phyloP scores from a whole-genome alignment of 1,140 invertebrate genomes.

The Probaryconus sp. region DNA sequence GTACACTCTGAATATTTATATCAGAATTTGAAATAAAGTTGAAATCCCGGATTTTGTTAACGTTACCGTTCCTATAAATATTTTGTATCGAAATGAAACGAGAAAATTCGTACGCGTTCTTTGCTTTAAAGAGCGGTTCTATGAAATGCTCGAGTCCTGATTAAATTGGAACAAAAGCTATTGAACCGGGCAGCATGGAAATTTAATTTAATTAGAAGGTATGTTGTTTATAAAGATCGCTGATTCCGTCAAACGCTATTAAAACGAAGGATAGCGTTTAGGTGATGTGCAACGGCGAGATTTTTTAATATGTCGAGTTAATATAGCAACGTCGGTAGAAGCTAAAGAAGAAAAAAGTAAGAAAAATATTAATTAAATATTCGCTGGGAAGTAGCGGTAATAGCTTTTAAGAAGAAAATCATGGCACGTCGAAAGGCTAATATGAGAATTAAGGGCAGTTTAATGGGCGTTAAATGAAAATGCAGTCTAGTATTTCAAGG shows the following conservation, averaged over 20 bases:
- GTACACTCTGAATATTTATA: too few relatives aligned
- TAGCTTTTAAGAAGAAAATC: neutral
- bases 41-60: too few relatives aligned
- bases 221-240: neutral
- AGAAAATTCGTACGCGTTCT: too few relatives aligned
- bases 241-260: neutral
- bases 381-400: neutral
- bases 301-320: neutral
- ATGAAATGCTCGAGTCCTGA: too few relatives aligned
- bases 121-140: too few relatives aligned
- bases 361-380: conserved; percentile 2
- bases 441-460: neutral
- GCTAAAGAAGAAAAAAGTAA: too few relatives aligned
- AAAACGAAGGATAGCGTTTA: neutral
- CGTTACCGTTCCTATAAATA: too few relatives aligned
- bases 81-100: too few relatives aligned
- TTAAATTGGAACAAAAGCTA: too few relatives aligned
- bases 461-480: conserved; percentile 1
- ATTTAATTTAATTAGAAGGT: too few relatives aligned
- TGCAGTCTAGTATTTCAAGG: neutral
- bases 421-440: neutral
- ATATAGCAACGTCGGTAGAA: neutral
- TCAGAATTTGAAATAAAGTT: too few relatives aligned
- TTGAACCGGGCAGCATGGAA: too few relatives aligned
- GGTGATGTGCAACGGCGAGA: neutral